These are phyloP conservation scores for Alfaro cultratus DNA, from an alignment of 2,797 vertebrate genomes.

Conservation along the genomic window DNA sequence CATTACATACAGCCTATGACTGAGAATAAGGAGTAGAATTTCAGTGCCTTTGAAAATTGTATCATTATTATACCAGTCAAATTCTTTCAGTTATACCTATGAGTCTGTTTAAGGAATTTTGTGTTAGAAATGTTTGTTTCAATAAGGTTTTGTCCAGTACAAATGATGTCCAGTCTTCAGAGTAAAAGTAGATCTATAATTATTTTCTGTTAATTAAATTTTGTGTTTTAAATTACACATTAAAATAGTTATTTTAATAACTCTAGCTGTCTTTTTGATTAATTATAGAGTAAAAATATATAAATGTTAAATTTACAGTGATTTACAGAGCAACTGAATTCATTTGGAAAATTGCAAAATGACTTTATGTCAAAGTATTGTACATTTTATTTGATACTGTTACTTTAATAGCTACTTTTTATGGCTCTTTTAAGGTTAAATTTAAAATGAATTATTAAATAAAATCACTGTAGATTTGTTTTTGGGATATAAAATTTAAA, in stretches of 20 bases:
- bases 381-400: not conserved
- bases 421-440: not conserved
- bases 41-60: not conserved
- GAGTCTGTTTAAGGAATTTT: not conserved
- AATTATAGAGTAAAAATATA: not conserved
- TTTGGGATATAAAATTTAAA: too few species aligned
- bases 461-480: not conserved
- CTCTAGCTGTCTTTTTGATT: not conserved
- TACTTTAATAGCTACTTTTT: not conserved
- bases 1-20: constrained; percentile 5
- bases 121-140: not conserved
- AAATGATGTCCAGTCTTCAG: not conserved
- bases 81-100: not conserved
- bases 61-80: constrained; percentile 1
- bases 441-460: not conserved
- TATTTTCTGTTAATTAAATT: not conserved
- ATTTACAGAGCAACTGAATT: not conserved
- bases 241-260: not conserved
- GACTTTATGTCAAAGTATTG: not conserved
- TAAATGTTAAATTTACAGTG: not conserved
- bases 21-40: constrained; percentile 1
- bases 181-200: not conserved
- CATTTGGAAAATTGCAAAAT: not conserved
- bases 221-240: not conserved
- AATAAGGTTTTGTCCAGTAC: not conserved